Conservation (phyloP, 2,797 vertebrate genomes). For the Parauchenoglanis punctatus region DNA sequence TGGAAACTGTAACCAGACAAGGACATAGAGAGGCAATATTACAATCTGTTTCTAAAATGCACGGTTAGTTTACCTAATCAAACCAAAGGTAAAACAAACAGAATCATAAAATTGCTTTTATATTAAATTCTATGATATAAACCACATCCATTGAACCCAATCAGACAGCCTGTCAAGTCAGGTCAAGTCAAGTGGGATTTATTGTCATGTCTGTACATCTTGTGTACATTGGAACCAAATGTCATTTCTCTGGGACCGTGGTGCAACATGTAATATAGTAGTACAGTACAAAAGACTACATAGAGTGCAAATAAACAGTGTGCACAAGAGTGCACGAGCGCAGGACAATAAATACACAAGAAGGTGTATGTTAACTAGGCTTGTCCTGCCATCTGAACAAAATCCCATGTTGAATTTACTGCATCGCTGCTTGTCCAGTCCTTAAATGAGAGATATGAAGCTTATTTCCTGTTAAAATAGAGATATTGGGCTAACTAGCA, state of each 20-base stretch:
- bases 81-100: not conserved
- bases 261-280: not conserved
- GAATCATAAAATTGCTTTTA: not conserved
- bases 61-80: not conserved
- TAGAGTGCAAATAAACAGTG: not conserved
- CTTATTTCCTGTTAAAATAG: not conserved
- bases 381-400: not conserved
- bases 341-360: not conserved
- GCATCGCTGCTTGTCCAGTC: not conserved
- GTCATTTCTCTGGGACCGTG: not conserved
- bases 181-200: not conserved
- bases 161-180: not conserved
- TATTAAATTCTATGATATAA: not conserved
- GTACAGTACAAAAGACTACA: not conserved
- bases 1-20: constrained; percentile 77
- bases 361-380: not conserved
- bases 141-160: not conserved
- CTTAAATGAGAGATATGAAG: not conserved
- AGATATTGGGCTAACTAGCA: not conserved
- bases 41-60: not conserved
- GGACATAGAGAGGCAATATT: not conserved
- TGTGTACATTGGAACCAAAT: no score
- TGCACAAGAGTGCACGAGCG: not conserved
- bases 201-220: not conserved
- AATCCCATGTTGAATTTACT: not conserved